Conservation (phyloP, 2,888 invertebrate species). For the Ennomos erosarius region DNA sequence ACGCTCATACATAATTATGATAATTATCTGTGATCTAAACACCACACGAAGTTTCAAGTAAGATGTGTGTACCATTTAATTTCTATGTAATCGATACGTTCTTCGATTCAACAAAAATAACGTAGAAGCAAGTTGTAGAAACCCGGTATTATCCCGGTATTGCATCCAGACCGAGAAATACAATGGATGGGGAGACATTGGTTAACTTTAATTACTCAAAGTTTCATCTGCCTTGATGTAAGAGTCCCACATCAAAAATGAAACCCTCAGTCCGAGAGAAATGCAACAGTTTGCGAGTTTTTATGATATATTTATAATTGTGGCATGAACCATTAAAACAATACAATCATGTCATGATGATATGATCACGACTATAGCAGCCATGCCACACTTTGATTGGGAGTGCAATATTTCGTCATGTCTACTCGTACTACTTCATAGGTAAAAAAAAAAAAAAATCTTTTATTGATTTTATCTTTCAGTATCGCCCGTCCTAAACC, state of each 20-base stretch:
- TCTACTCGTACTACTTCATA: no score
- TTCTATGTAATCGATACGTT: constrained; percentile 51
- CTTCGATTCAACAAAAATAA: constrained; percentile 47
- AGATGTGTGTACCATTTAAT: constrained; percentile 44
- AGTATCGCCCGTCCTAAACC: constrained; percentile 9
- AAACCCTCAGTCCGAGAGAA: not conserved
- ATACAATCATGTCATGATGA: no score
- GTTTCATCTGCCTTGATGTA: no score
- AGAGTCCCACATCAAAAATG: not conserved
- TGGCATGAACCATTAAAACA: no score
- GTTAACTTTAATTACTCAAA: constrained; percentile 1
- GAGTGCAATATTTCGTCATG: no score
- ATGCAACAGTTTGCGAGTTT: no score
- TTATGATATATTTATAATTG: no score
- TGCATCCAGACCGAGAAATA: constrained; percentile 52
- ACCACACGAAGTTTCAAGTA: constrained; percentile 36
- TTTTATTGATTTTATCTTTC: not conserved
- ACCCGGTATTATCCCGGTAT: constrained; percentile 64
- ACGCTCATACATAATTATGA: constrained; percentile 18
- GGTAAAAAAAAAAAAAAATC: no score
- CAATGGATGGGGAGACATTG: constrained; percentile 7
- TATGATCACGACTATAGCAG: no score
- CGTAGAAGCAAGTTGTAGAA: constrained; percentile 55
- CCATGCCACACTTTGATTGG: no score
- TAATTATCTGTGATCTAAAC: constrained; percentile 18